Conservation (phyloP, 2,113 vertebrate species). For the Anser brachyrhynchus region DNA sequence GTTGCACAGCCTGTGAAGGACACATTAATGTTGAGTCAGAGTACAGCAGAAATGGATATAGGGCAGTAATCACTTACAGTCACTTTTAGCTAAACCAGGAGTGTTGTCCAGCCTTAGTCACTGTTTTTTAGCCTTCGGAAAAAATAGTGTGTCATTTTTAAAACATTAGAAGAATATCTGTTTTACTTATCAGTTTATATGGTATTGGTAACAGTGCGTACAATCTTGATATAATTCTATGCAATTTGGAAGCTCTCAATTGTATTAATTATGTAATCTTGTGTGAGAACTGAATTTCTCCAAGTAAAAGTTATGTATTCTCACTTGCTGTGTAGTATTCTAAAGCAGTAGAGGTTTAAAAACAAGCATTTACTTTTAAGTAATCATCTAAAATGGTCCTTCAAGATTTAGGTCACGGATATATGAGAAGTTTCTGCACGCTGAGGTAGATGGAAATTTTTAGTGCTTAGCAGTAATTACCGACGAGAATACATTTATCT, state of each 20-base stretch:
- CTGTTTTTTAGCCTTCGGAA: neutral
- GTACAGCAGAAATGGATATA: neutral
- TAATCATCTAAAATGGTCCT: neutral
- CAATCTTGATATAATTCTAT: neutral
- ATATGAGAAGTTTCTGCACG: neutral
- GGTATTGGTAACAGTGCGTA: neutral
- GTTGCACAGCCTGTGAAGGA: accelerated
- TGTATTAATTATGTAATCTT: neutral
- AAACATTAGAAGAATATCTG: neutral
- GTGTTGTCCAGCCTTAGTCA: neutral
- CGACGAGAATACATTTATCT: neutral
- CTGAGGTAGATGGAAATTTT: neutral
- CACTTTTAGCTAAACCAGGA: neutral
- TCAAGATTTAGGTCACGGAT: neutral
- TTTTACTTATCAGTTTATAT: neutral
- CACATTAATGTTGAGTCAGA: neutral
- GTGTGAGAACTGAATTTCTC: neutral
- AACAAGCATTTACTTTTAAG: neutral
- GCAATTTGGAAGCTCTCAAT: neutral
- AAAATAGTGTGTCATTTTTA: neutral
- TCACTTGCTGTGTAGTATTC: neutral
- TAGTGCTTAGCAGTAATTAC: neutral
- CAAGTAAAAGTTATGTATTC: neutral
- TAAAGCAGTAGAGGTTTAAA: neutral
- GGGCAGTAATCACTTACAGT: neutral